Base-by-base conservation (phyloP, 2,888 invertebrate genomes). In the Amblyjoppa fuscipennis region DNA sequence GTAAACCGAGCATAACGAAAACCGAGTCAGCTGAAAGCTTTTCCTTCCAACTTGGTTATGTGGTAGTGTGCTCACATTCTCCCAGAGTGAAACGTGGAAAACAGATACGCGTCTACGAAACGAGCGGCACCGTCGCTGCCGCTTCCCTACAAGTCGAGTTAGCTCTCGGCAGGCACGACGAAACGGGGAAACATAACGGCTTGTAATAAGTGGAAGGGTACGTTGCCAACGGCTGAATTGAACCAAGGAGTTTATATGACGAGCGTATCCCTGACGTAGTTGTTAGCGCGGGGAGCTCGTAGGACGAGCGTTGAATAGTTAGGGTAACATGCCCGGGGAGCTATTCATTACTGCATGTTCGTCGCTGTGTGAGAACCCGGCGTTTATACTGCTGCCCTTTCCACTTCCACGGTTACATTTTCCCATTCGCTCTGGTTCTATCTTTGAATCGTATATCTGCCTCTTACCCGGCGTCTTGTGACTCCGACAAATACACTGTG, bases 341-440 rank as follows among this genome's bases (percentile, higher is more conserved):
- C 91, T 88, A 92, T 92, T 92, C 91, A 91, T 92, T 92, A 91
- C 91, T 87, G 87, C 90, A 91, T 90, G 89, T 89, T 88, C 91
- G 87, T 87, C 88, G 86, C 88, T 89, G 88, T 87, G 84, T 88
- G 76, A 82, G 77, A 70, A 86, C 76, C 56, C 76, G 69, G 83
- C 83, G 77, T 87, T 81, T 86, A 80, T 84, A 78, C 61, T 80
- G 61, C 82, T 83, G 66, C 77, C 41, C 71, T 71, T 73, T 83
- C 85, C 81, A 61, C 69, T 70, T 68, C 66, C 53, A 71, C 80
- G 61, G 41, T 11, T 53, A 28, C 53, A 34, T 53, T 53, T 53
- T 51, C 25, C 53, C 51, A 28, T 51, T 71, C 41, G 34, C 79
- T 73, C 41, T 38, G 51, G 11, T 56, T 6, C 69, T 28, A 25